Percentiles rank a stretch among this genome's conserved stretches.
These are phyloP conservation scores for Mythimna pallens DNA, from an alignment of 2,888 invertebrate genomes.

Conservation along the genomic window DNA sequence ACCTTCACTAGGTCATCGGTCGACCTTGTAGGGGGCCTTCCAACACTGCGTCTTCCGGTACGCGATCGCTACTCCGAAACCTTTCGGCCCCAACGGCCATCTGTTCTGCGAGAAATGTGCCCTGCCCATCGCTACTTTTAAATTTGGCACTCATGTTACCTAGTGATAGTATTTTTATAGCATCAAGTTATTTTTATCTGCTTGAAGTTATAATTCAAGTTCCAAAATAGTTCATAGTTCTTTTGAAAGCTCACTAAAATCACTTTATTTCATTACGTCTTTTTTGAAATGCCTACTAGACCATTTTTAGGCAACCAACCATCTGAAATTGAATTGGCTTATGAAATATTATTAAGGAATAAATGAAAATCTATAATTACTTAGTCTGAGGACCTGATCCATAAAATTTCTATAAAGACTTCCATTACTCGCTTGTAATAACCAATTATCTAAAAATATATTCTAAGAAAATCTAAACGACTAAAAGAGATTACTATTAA, in stretches of 20 bases:
- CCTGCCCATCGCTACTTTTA: too few relatives aligned
- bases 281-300: not conserved
- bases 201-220: not conserved
- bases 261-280: not conserved
- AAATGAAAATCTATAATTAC: slow-evolving; percentile 15
- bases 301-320: not conserved
- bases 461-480: not conserved
- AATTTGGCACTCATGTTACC: too few relatives aligned
- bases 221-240: not conserved
- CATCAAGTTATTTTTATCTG: not conserved
- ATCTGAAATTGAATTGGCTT: not conserved
- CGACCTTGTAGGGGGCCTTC: too few relatives aligned
- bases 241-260: too few relatives aligned
- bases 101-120: too few relatives aligned
- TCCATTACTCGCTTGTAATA: slow-evolving; percentile 25
- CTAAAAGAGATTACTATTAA: slow-evolving; percentile 11
- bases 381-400: not conserved
- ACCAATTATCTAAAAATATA: slow-evolving; percentile 35
- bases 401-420: slow-evolving; percentile 25
- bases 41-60: too few relatives aligned
- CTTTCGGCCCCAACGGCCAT: too few relatives aligned
- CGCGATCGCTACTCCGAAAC: too few relatives aligned
- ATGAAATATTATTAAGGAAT: not conserved
- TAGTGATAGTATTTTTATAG: not conserved
- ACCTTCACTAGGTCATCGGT: too few relatives aligned